phyloP scores from a whole-genome alignment of 2,797 vertebrate species.

The Podarcis lilfordi region DNA sequence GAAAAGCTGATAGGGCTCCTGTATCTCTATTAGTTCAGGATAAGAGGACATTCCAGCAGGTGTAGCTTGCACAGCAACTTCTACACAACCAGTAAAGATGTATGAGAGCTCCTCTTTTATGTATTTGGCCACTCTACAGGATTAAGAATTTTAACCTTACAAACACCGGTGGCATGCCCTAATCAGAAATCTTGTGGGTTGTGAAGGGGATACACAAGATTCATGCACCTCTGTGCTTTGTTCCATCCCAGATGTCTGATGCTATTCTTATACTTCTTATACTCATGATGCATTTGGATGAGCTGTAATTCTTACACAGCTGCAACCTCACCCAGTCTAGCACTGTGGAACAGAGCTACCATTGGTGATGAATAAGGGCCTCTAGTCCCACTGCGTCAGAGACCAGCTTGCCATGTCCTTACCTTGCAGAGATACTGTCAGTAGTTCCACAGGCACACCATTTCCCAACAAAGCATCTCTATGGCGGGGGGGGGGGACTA shows the following conservation, averaged over 20 bases:
- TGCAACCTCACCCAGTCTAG: not conserved
- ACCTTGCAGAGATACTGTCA: not conserved
- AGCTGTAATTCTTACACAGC: not conserved
- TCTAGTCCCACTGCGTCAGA: not conserved
- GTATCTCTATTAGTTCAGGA: no score
- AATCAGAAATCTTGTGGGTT: not conserved
- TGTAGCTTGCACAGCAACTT: not conserved
- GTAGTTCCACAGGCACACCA: not conserved
- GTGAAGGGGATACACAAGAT: not conserved
- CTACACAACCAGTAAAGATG: not conserved
- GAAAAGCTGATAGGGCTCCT: no score
- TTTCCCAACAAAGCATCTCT: not conserved
- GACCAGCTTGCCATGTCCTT: not conserved
- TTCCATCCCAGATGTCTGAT: not conserved
- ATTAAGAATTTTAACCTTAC: conserved; percentile 2
- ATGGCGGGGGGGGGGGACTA: no score
- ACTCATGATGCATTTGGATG: no score
- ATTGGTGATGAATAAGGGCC: no score
- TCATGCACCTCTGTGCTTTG: not conserved
- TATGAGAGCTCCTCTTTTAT: not conserved
- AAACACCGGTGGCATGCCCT: not conserved
- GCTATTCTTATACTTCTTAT: not conserved
- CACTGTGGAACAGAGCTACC: no score
- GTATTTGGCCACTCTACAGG: not conserved
- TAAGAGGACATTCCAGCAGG: no score